Percentiles rank a stretch among this genome's conserved stretches.
These are phyloP conservation scores for Pseudorectes ferrugineus DNA, from an alignment of 2,113 vertebrate species.

Conservation along the genomic window DNA sequence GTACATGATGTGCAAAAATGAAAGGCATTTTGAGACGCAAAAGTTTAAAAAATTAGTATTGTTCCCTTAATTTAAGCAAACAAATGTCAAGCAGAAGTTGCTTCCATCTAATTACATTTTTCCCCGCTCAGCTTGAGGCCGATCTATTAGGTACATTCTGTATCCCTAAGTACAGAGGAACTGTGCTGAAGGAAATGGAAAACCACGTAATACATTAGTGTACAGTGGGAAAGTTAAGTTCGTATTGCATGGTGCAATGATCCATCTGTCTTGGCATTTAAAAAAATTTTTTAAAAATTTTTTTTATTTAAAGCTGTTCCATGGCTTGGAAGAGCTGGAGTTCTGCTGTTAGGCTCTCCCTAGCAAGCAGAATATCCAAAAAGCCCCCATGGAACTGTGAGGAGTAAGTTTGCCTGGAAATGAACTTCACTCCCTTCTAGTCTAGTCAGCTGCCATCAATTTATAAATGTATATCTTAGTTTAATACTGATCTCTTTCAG, in stretches of 20 bases:
- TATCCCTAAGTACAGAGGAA: not conserved
- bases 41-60: not conserved
- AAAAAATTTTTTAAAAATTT: not conserved
- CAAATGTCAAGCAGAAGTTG: not conserved
- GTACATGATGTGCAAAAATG: not conserved
- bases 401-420: not conserved
- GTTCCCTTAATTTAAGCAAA: not conserved
- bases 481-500: not conserved
- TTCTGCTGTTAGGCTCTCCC: not conserved
- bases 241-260: not conserved
- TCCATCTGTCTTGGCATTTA: not conserved
- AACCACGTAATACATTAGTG: not conserved
- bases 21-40: not conserved
- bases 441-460: not conserved
- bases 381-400: not conserved
- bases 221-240: not conserved
- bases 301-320: not conserved
- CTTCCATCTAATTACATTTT: not conserved
- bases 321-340: not conserved
- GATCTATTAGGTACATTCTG: not conserved
- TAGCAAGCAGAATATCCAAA: not conserved
- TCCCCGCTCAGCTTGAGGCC: not conserved
- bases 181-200: not conserved
- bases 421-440: not conserved
- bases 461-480: not conserved